These are phyloP conservation scores for Hyperoodon ampullatus DNA, from an alignment of 2,113 vertebrate species.

Conservation along the genomic window DNA sequence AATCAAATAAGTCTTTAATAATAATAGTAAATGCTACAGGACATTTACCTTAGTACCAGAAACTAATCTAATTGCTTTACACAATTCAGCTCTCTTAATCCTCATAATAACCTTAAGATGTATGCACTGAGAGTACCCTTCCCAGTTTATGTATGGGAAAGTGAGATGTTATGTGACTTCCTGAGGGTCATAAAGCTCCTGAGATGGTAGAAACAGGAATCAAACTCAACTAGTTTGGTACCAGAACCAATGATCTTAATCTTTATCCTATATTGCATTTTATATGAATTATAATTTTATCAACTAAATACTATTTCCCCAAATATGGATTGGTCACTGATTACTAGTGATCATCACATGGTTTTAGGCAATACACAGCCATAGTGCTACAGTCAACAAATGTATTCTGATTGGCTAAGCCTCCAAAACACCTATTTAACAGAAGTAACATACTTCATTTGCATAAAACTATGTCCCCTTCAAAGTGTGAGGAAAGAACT, in stretches of 20 bases:
- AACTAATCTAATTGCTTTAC: not conserved
- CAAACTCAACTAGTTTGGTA: not conserved
- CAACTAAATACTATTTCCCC: not conserved
- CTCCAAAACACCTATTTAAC: not conserved
- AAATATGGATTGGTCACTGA: not conserved
- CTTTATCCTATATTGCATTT: not conserved
- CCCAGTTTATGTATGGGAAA: not conserved
- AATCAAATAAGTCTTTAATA: not conserved
- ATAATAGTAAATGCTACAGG: not conserved
- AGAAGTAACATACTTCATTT: not conserved
- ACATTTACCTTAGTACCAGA: not conserved
- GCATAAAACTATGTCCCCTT: not conserved
- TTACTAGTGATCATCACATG: not conserved
- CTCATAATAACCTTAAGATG: not conserved
- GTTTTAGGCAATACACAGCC: not conserved
- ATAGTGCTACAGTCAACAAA: not conserved
- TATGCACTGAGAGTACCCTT: not conserved
- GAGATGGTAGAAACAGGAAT: not conserved
- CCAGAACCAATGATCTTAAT: not conserved
- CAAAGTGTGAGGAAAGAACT: not conserved
- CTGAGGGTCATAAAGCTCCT: not conserved
- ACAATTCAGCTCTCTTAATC: not conserved
- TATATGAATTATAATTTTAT: not conserved
- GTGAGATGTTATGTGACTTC: not conserved
- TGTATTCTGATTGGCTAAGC: not conserved